phyloP scores from a whole-genome alignment of 2,888 invertebrate genomes.

The Graphium colonna region DNA sequence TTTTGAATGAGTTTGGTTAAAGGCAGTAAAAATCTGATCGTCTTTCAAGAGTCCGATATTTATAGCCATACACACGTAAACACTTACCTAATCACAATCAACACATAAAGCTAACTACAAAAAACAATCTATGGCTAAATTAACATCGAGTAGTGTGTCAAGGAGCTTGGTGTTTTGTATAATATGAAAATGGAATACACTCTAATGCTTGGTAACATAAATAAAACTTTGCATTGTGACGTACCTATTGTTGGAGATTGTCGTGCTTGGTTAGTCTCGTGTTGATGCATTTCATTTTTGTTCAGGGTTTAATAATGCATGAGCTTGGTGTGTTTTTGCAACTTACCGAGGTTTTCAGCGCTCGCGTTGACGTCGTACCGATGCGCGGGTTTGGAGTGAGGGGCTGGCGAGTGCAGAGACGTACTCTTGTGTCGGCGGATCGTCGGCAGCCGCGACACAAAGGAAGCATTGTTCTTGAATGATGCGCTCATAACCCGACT shows the following conservation, averaged over 20 bases:
- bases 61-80: constrained; percentile 5
- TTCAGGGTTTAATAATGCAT: constrained; percentile 19
- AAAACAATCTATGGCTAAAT: constrained; percentile 20
- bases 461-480: constrained; percentile 96
- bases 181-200: constrained; percentile 7
- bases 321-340: constrained; percentile 6
- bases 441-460: constrained; percentile 94
- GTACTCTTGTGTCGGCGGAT: constrained; percentile 91
- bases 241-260: constrained; percentile 20
- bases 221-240: constrained; percentile 20
- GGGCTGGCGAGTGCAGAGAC: constrained; percentile 87
- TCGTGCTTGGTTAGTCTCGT: constrained; percentile 22
- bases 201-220: constrained; percentile 17
- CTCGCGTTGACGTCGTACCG: constrained; percentile 87
- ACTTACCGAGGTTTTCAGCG: constrained; percentile 86
- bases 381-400: constrained; percentile 82
- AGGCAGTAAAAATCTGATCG: neutral
- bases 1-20: neutral
- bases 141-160: constrained; percentile 17
- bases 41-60: constrained; percentile 9
- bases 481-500: constrained; percentile 87
- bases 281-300: constrained; percentile 24
- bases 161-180: constrained; percentile 7
- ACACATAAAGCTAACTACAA: constrained; percentile 22
- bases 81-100: constrained; percentile 12